Conservation (phyloP, 2,888 invertebrate genomes). For the Aleiodes testaceus region DNA sequence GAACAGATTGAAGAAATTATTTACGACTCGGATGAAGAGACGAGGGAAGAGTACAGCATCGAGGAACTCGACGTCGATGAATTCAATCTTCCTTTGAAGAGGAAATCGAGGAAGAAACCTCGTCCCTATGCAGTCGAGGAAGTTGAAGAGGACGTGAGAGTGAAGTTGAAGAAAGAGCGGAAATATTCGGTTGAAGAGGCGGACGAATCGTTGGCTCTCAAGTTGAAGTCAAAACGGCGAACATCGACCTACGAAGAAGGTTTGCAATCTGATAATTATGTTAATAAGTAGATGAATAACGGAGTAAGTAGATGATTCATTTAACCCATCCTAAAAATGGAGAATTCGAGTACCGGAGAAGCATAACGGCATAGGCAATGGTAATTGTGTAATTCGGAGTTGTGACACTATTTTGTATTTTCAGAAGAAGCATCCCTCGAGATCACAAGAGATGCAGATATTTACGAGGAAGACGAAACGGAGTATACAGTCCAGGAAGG, state of each 20-base stretch:
- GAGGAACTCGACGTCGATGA: conserved; percentile 69
- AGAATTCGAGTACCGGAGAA: too few species aligned
- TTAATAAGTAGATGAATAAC: too few species aligned
- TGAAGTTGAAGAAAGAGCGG: conserved; percentile 72
- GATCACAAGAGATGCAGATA: conserved; percentile 80
- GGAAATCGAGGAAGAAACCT: conserved; percentile 61
- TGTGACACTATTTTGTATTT: conserved; percentile 54
- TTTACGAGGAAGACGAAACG: conserved; percentile 75
- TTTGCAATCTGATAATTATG: conserved; percentile 65
- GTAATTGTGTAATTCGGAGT: too few species aligned
- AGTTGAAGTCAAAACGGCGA: conserved; percentile 81
- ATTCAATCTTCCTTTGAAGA: conserved; percentile 68
- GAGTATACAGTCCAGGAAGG: conserved; percentile 79
- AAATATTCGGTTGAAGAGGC: conserved; percentile 73
- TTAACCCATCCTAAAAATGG: too few species aligned
- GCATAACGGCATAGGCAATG: too few species aligned
- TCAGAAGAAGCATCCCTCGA: conserved; percentile 83
- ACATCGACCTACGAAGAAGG: conserved; percentile 81
- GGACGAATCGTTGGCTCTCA: conserved; percentile 82
- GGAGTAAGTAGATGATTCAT: too few species aligned
- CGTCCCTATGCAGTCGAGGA: conserved; percentile 75
- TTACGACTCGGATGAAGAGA: conserved; percentile 78
- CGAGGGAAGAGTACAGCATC: conserved; percentile 74
- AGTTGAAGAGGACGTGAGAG: conserved; percentile 73
- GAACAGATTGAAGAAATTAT: conserved; percentile 79